These are phyloP conservation scores for Epinotia demarniana DNA, from an alignment of 2,888 invertebrate species.

Conservation along the genomic window DNA sequence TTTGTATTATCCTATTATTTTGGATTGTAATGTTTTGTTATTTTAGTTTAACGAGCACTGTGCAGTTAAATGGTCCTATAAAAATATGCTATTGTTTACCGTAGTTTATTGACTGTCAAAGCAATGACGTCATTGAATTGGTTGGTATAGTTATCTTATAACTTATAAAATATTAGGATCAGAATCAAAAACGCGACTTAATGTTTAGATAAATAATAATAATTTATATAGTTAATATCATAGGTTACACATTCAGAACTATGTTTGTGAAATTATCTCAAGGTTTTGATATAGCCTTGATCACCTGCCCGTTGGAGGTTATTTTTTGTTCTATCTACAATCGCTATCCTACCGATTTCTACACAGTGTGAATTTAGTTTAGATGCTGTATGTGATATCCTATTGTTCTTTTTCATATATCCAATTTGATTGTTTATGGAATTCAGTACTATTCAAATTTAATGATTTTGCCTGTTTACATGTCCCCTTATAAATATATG, in stretches of 20 bases:
- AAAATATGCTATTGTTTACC: constrained; percentile 70
- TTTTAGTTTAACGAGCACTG: neutral
- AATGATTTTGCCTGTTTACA: neutral
- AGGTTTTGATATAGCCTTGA: constrained; percentile 64
- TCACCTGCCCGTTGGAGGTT: constrained; percentile 62
- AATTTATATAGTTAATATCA: constrained; percentile 1
- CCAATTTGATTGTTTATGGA: neutral
- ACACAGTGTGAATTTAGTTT: constrained; percentile 43
- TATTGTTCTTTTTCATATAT: constrained; percentile 30
- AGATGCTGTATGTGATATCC: constrained; percentile 35
- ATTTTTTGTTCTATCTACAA: constrained; percentile 63
- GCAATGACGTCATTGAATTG: constrained; percentile 77
- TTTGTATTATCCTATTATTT: constrained; percentile 38
- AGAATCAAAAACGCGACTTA: neutral
- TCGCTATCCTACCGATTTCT: constrained; percentile 49
- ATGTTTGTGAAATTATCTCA: constrained; percentile 50
- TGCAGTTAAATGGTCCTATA: constrained; percentile 10
- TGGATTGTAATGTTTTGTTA: neutral
- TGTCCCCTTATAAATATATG: neutral
- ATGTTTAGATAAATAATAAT: neutral
- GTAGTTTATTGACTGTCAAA: constrained; percentile 81
- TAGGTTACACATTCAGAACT: constrained; percentile 20
- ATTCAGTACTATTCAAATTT: neutral
- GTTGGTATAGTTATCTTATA: constrained; percentile 29
- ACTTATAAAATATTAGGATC: constrained; percentile 19